Evolutionary conservation across 2,888 invertebrate genomes (phyloP).

Genomic region (Plagiodera versicolora): DNA sequence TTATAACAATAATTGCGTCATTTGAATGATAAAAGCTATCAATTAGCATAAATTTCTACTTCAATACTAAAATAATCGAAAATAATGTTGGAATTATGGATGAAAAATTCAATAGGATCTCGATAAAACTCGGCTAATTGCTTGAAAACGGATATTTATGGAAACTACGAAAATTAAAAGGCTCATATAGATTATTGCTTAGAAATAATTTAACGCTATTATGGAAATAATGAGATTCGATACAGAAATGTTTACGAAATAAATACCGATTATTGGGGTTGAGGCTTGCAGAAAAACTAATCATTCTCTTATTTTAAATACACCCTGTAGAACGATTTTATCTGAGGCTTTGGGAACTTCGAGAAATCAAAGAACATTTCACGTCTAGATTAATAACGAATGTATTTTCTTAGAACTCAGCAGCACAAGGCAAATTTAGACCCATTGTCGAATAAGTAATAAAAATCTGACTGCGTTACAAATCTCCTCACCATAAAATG

Average conservation of each 20-base stretch:
- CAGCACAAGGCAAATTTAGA: too few relatives aligned
- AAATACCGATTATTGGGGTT: too few relatives aligned
- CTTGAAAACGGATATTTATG: not conserved
- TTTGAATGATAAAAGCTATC: slow-evolving; percentile 14
- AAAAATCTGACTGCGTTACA: not conserved
- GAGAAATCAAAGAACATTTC: too few relatives aligned
- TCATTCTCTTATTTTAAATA: too few relatives aligned
- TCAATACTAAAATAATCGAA: slow-evolving; percentile 12
- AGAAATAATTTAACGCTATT: not conserved
- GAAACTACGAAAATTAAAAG: not conserved
- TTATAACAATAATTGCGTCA: slow-evolving; percentile 26
- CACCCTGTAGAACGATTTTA: too few relatives aligned
- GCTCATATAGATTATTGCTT: not conserved
- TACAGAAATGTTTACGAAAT: too few relatives aligned
- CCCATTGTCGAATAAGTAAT: not conserved
- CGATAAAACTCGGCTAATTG: not conserved
- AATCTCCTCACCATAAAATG: not conserved
- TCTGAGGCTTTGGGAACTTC: too few relatives aligned
- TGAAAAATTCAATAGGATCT: not conserved
- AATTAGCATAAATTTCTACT: slow-evolving; percentile 26
- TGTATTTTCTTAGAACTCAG: not conserved
- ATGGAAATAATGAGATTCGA: not conserved
- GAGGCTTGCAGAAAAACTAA: too few relatives aligned
- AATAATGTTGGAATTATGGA: not conserved
- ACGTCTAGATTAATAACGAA: too few relatives aligned